Evolutionary conservation across 2,797 vertebrate species (phyloP).

Genomic region (Aeoliscus strigatus): DNA sequence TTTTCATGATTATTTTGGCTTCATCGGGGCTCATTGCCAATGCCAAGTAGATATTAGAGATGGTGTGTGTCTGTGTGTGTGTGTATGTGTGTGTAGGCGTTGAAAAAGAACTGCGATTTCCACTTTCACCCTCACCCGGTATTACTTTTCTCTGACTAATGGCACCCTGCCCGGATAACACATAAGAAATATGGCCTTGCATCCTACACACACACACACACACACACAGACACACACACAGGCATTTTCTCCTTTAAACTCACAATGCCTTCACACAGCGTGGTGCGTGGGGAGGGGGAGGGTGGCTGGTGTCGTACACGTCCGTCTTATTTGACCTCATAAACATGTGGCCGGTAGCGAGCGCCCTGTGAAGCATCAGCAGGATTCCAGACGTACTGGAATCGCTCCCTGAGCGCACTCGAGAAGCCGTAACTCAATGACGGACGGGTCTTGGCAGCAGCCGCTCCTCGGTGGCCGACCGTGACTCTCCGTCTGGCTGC

Average conservation of each 20-base stretch:
- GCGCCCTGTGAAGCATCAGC: constrained; percentile 35
- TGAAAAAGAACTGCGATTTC: constrained; percentile 24
- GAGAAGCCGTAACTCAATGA: constrained; percentile 32
- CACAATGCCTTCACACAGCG: constrained; percentile 1
- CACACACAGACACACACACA: constrained; percentile 2
- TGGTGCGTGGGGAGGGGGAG: constrained; percentile 15
- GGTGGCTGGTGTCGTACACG: too few relatives aligned
- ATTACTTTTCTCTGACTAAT: constrained; percentile 43
- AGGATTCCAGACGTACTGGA: constrained; percentile 28
- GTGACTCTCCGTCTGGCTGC: constrained; percentile 1
- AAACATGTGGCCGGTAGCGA: constrained; percentile 27
- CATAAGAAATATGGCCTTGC: constrained; percentile 24
- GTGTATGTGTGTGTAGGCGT: constrained; percentile 6
- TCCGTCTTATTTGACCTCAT: constrained; percentile 40
- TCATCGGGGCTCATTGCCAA: constrained; percentile 17
- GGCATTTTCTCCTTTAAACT: constrained; percentile 2
- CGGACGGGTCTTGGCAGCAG: constrained; percentile 24
- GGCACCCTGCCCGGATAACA: constrained; percentile 30
- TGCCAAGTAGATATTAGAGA: constrained; percentile 24
- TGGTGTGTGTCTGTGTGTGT: constrained; percentile 15
- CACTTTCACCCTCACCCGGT: constrained; percentile 30
- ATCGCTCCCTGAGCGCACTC: constrained; percentile 23
- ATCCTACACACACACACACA: constrained; percentile 1
- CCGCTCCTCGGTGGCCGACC: constrained; percentile 13
- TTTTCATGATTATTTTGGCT: constrained; percentile 17